These are phyloP conservation scores for Mionectes olivaceus DNA, from an alignment of 2,797 vertebrate species.

Conservation along the genomic window DNA sequence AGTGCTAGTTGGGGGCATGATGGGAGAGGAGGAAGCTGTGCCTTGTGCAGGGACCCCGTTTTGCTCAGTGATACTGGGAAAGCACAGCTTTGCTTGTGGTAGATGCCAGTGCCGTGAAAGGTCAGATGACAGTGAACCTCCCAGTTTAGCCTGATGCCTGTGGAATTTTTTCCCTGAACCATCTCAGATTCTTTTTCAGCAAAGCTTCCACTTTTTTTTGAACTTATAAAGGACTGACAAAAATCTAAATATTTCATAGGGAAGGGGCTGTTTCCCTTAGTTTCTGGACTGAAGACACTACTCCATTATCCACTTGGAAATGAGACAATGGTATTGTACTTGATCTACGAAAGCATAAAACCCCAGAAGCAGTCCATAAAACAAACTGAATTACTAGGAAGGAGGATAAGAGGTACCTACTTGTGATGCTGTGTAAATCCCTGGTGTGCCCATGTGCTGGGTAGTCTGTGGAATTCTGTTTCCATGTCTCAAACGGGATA, in stretches of 20 bases:
- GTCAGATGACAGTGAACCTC: not conserved
- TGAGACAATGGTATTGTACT: rapidly evolving
- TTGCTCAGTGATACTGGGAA: rapidly evolving
- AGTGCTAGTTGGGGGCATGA: rapidly evolving
- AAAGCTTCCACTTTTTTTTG: not conserved
- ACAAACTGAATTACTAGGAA: not conserved
- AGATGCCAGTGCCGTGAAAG: not conserved
- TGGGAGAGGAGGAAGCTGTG: not conserved
- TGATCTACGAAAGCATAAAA: not conserved
- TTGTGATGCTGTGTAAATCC: not conserved
- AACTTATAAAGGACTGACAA: not conserved
- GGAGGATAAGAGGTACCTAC: not conserved
- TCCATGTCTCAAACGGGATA: not conserved
- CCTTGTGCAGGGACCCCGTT: rapidly evolving
- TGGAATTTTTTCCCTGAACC: not conserved
- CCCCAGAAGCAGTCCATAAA: not conserved
- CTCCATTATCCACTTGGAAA: not conserved
- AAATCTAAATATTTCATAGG: not conserved
- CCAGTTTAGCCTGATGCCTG: not conserved
- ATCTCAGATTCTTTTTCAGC: not conserved
- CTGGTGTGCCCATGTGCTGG: not conserved
- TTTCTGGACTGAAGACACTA: not conserved
- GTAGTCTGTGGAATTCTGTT: not conserved
- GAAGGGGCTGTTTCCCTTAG: not conserved
- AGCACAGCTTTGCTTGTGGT: not conserved